Conservation (phyloP, 2,113 vertebrate genomes). For the Oryzias woworae region DNA sequence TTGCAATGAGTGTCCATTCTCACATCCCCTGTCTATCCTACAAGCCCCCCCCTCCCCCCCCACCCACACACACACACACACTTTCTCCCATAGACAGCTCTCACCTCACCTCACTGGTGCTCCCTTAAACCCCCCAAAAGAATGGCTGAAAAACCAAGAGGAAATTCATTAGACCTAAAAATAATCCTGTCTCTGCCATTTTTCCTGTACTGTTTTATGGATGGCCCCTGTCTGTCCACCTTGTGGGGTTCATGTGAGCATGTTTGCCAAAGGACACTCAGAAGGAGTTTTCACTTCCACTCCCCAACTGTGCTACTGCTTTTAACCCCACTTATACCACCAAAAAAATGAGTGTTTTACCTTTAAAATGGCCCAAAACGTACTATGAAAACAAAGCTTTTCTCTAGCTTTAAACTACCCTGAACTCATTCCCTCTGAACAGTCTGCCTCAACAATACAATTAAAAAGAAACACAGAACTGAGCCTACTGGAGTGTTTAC, state of each 20-base stretch:
- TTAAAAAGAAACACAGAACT: conserved; percentile 4
- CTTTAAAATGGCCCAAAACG: conserved; percentile 6
- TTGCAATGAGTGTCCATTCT: conserved; percentile 11
- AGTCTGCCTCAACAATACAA: conserved; percentile 20
- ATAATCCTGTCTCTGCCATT: conserved; percentile 62
- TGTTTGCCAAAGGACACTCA: conserved; percentile 43
- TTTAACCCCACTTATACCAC: conserved; percentile 15
- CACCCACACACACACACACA: background rate
- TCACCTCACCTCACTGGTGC: conserved; percentile 5
- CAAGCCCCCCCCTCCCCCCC: conserved; percentile 11
- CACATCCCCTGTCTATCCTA: conserved; percentile 16
- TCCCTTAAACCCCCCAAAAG: conserved; percentile 7
- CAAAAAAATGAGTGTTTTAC: too few species aligned
- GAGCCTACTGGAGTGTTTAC: background rate
- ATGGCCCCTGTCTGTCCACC: conserved; percentile 65
- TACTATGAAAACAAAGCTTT: conserved; percentile 42
- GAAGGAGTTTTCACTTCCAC: conserved; percentile 54
- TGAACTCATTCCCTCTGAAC: conserved; percentile 34
- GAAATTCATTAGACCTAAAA: conserved; percentile 78
- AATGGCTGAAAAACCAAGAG: conserved; percentile 42
- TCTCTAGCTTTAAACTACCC: conserved; percentile 48
- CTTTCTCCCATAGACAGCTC: background rate
- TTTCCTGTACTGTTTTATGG: conserved; percentile 57
- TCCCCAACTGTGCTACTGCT: conserved; percentile 43
- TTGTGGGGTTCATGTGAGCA: conserved; percentile 42